These are phyloP conservation scores for Tragulus kanchil DNA, from an alignment of 2,113 vertebrate genomes.

Conservation along the genomic window DNA sequence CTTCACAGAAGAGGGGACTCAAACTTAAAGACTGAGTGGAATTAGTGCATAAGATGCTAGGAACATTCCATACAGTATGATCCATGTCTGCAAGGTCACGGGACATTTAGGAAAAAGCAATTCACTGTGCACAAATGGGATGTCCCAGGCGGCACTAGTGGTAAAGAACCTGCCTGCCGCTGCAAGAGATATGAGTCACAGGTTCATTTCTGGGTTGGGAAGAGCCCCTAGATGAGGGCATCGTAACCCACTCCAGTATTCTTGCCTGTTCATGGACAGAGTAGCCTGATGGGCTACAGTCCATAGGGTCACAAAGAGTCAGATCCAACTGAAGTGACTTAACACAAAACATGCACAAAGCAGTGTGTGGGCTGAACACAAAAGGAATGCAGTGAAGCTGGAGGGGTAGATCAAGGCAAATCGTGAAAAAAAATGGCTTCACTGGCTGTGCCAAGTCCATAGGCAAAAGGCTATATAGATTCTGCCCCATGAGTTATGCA, in stretches of 20 bases:
- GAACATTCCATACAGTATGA: not conserved
- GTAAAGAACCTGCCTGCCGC: no score
- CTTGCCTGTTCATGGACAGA: no score
- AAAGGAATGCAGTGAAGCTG: not conserved
- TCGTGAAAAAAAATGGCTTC: not conserved
- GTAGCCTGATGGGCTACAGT: no score
- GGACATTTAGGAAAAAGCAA: not conserved
- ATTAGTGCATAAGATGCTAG: not conserved
- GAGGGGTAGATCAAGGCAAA: not conserved
- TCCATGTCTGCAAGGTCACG: not conserved
- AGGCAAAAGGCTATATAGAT: not conserved
- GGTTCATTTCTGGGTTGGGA: no score
- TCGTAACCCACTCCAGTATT: no score
- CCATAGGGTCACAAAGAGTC: no score
- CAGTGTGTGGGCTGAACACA: no score
- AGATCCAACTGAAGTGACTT: no score
- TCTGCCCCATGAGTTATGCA: not conserved
- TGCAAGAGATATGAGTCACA: no score
- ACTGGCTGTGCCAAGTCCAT: accelerated
- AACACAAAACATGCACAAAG: no score
- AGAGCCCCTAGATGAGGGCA: no score
- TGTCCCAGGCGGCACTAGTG: no score
- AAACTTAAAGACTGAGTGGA: not conserved
- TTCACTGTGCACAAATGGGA: not conserved
- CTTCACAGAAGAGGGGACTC: not conserved